These are phyloP conservation scores for Thymelicus sylvestris DNA, from an alignment of 2,888 invertebrate genomes.

Conservation along the genomic window DNA sequence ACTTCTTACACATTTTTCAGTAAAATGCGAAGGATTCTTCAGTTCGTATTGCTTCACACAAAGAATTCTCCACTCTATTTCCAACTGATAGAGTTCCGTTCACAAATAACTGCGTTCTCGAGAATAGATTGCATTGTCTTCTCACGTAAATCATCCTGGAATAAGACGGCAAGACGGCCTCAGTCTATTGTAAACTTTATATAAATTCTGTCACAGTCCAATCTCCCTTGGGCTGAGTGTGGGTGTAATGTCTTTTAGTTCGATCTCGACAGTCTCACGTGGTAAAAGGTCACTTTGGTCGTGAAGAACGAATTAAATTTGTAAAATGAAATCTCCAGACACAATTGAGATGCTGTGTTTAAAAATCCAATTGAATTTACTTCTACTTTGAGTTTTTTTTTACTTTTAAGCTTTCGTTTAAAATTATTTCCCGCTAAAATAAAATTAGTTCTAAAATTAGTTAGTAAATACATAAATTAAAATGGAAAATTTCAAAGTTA, in stretches of 20 bases:
- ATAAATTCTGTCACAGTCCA: constrained; percentile 11
- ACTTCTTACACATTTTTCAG: constrained; percentile 81
- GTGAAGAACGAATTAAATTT: constrained; percentile 69
- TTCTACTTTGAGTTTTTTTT: neutral
- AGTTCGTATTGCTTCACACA: constrained; percentile 51
- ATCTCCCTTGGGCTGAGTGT: constrained; percentile 12
- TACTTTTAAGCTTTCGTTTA: too few species aligned
- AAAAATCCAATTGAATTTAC: constrained; percentile 26
- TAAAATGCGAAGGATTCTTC: constrained; percentile 77
- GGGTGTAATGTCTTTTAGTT: constrained; percentile 39
- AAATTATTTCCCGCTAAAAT: too few species aligned
- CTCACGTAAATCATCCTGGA: constrained; percentile 72
- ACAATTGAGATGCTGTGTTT: constrained; percentile 30
- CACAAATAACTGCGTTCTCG: constrained; percentile 44
- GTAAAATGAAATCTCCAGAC: constrained; percentile 50
- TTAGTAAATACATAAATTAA: too few species aligned
- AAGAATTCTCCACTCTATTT: constrained; percentile 50
- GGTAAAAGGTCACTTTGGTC: constrained; percentile 69
- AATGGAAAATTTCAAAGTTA: too few species aligned
- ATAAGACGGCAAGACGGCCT: constrained; percentile 53
- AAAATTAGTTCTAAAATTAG: too few species aligned
- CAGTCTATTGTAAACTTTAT: constrained; percentile 28
- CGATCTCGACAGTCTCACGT: constrained; percentile 56
- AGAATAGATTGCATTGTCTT: constrained; percentile 82
- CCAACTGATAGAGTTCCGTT: constrained; percentile 43